Conservation (phyloP, 2,888 invertebrate genomes). For the Calephelis perditalis region DNA sequence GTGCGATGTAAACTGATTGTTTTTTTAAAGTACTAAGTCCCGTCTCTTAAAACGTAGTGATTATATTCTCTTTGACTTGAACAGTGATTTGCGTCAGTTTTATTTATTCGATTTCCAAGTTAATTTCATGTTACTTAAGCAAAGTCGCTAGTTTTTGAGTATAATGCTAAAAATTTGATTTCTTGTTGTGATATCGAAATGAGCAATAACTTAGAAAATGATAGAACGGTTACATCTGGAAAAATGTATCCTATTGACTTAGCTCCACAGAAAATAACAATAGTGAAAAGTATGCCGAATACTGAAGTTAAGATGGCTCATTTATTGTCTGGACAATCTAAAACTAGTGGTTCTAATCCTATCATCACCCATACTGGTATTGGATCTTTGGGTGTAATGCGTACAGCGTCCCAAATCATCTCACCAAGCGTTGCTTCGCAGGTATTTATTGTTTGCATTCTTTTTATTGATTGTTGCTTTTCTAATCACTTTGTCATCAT, state of each 20-base stretch:
- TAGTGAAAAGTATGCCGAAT: conserved; percentile 66
- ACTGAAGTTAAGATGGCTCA: conserved; percentile 71
- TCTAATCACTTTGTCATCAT: not conserved
- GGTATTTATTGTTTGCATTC: conserved; percentile 39
- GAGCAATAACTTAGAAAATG: conserved; percentile 73
- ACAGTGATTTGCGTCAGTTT: conserved; percentile 13
- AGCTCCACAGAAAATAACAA: conserved; percentile 73
- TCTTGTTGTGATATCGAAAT: conserved; percentile 40
- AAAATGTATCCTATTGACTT: conserved; percentile 79
- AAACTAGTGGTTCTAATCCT: conserved; percentile 55
- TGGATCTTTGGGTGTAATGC: conserved; percentile 61
- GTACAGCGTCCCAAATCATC: conserved; percentile 67
- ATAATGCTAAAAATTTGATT: conserved; percentile 14
- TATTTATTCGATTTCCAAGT: conserved; percentile 17
- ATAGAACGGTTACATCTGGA: conserved; percentile 73
- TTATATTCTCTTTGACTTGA: too few species aligned
- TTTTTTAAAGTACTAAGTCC: too few species aligned
- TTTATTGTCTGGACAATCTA: conserved; percentile 59
- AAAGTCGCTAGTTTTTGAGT: conserved; percentile 13
- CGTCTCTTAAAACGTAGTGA: too few species aligned
- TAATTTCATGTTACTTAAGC: conserved; percentile 5
- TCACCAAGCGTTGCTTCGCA: conserved; percentile 64
- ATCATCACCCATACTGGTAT: conserved; percentile 52
- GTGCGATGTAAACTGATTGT: too few species aligned
- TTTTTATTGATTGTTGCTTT: not conserved